Conservation (phyloP, 1,140 invertebrate genomes). For the Carcinoscorpius rotundicauda region DNA sequence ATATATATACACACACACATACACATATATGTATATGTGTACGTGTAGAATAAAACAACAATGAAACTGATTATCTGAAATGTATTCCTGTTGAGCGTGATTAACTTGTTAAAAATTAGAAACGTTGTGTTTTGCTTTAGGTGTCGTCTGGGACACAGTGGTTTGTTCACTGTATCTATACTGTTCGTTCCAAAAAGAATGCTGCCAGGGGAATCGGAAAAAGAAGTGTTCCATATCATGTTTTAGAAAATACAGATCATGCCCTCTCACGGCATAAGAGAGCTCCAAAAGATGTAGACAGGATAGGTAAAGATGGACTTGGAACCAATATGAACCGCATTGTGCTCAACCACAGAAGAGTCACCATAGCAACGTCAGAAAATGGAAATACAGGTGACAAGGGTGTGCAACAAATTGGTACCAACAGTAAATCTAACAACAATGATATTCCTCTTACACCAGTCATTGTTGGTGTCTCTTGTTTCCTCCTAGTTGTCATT, state of each 20-base stretch:
- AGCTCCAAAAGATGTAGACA: conserved; percentile 21
- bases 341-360: conserved; percentile 17
- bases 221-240: conserved; percentile 21
- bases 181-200: conserved; percentile 27
- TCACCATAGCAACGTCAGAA: conserved; percentile 20
- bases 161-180: conserved; percentile 36
- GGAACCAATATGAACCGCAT: conserved; percentile 35
- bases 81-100: too few species aligned
- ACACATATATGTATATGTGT: too few species aligned
- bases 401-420: too few species aligned
- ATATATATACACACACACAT: too few species aligned
- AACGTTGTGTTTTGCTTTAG: conserved; percentile 20
- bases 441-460: too few species aligned
- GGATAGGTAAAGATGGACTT: conserved; percentile 25
- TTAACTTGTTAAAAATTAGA: too few species aligned
- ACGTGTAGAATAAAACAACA: too few species aligned
- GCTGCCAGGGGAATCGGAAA: conserved; percentile 23
- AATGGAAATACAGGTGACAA: too few species aligned
- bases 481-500: too few species aligned
- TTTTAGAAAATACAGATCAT: neutral
- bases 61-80: too few species aligned
- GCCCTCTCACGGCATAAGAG: conserved; percentile 8
- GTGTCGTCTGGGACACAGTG: conserved; percentile 32
- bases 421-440: too few species aligned
- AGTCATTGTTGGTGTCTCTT: too few species aligned